Conservation (phyloP, 2,888 invertebrate genomes). For the Dryobota labecula region DNA sequence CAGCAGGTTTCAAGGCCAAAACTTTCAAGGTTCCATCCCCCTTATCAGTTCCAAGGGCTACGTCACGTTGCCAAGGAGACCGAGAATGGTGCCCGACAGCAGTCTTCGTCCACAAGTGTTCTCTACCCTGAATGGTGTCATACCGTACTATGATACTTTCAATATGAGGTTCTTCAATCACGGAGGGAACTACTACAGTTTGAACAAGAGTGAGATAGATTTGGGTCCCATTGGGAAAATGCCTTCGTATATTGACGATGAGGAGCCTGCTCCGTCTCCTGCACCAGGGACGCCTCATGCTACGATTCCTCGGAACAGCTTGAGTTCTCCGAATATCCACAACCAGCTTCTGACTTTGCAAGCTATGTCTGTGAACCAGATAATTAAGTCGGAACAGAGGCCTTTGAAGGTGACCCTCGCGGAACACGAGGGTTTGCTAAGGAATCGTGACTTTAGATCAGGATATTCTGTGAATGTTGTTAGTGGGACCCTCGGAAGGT, state of each 20-base stretch:
- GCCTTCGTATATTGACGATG: slow-evolving; percentile 87
- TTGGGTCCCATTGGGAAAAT: slow-evolving; percentile 89
- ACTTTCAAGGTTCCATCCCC: slow-evolving; percentile 89
- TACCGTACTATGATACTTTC: slow-evolving; percentile 94
- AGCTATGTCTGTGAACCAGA: slow-evolving; percentile 78
- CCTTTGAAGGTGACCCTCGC: slow-evolving; percentile 82
- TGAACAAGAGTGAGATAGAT: slow-evolving; percentile 93
- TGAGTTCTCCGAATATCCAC: slow-evolving; percentile 89
- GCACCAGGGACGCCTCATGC: slow-evolving; percentile 89
- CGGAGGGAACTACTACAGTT: slow-evolving; percentile 93
- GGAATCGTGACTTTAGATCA: slow-evolving; percentile 76
- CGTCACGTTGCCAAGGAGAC: slow-evolving; percentile 96
- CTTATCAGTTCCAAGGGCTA: slow-evolving; percentile 93
- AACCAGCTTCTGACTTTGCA: slow-evolving; percentile 86
- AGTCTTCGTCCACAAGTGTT: slow-evolving; percentile 84
- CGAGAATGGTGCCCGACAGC: slow-evolving; percentile 91
- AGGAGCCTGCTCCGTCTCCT: slow-evolving; percentile 88
- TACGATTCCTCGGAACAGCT: slow-evolving; percentile 86
- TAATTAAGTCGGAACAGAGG: slow-evolving; percentile 80
- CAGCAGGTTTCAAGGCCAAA: slow-evolving; percentile 91
- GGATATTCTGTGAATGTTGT: slow-evolving; percentile 82
- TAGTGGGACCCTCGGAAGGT: slow-evolving; percentile 80
- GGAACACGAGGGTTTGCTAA: slow-evolving; percentile 80
- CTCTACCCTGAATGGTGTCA: slow-evolving; percentile 85
- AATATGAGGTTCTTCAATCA: slow-evolving; percentile 96